Evolutionary conservation across 2,113 vertebrate species (phyloP).

Genomic region (Holacanthus passer): DNA sequence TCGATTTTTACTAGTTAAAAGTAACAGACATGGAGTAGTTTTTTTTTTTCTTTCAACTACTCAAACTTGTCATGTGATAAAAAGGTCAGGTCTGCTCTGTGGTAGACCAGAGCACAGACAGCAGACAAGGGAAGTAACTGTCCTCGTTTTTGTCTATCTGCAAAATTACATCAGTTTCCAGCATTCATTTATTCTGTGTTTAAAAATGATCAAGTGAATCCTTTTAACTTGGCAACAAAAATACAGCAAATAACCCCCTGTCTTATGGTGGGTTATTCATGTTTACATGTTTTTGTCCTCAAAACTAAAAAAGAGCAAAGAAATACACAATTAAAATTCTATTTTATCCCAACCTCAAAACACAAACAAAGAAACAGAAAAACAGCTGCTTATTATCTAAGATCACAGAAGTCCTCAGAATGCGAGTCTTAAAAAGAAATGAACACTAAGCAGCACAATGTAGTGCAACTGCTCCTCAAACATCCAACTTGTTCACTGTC

Average conservation of each 20-base stretch:
- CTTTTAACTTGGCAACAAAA: neutral
- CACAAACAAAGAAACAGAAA: neutral
- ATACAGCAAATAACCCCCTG: neutral
- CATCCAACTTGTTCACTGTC: constrained; percentile 46
- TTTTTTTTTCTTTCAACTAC: constrained; percentile 13
- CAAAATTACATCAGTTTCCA: constrained; percentile 41
- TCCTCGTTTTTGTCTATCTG: constrained; percentile 45
- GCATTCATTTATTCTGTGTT: constrained; percentile 9
- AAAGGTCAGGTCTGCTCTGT: constrained; percentile 54
- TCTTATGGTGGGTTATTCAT: neutral
- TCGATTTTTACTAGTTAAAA: neutral
- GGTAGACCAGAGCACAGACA: constrained; percentile 70
- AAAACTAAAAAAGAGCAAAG: neutral
- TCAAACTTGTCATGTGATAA: constrained; percentile 62
- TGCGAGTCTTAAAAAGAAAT: neutral
- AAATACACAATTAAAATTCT: neutral
- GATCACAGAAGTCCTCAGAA: neutral
- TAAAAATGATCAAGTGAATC: neutral
- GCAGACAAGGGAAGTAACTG: constrained; percentile 67
- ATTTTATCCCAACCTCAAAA: neutral
- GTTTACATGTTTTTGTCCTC: neutral
- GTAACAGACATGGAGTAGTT: neutral
- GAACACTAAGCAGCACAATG: constrained; percentile 21
- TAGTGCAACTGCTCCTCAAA: constrained; percentile 45
- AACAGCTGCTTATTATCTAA: neutral